Percentiles rank a stretch among this genome's conserved stretches.
Conservation (phyloP, 2,888 invertebrate genomes). For the Agrotis clavis region DNA sequence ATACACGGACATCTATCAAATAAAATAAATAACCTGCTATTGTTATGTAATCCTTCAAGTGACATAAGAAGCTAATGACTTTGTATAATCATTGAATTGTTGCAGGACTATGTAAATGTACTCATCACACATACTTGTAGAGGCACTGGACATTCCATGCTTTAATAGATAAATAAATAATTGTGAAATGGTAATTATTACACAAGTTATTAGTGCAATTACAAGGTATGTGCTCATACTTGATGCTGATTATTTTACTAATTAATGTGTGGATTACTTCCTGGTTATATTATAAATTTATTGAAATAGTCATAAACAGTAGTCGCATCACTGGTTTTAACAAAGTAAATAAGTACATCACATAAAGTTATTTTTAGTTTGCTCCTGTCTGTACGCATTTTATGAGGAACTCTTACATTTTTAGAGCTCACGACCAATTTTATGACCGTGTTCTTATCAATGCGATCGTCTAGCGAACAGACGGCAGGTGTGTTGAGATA, state of each 20-base stretch:
- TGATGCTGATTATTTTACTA: conserved; percentile 45
- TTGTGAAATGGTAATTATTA: conserved; percentile 53
- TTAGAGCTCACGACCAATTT: neutral
- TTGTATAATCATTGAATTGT: conserved; percentile 34
- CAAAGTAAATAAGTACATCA: conserved; percentile 9
- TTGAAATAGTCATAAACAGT: conserved; percentile 37
- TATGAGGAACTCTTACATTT: neutral
- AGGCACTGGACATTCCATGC: conserved; percentile 21
- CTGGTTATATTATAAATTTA: conserved; percentile 48
- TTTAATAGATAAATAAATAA: conserved; percentile 37
- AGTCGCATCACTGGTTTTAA: conserved; percentile 12
- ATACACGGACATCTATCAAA: conserved; percentile 28
- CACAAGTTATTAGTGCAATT: conserved; percentile 48
- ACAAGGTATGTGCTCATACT: conserved; percentile 36
- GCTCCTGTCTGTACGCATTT: neutral
- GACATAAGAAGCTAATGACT: conserved; percentile 29
- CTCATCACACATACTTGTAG: conserved; percentile 40
- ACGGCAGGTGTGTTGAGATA: neutral
- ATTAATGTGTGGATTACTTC: conserved; percentile 47
- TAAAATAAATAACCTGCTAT: conserved; percentile 30
- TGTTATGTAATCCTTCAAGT: conserved; percentile 28
- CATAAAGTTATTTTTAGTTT: conserved; percentile 18
- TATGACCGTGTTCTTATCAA: neutral
- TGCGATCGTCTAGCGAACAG: neutral
- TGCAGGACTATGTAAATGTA: conserved; percentile 38